Percentiles rank a stretch among this genome's conserved stretches.
Evolutionary conservation across 2,797 vertebrate genomes (phyloP).

Genomic region (Scarus forsteni): DNA sequence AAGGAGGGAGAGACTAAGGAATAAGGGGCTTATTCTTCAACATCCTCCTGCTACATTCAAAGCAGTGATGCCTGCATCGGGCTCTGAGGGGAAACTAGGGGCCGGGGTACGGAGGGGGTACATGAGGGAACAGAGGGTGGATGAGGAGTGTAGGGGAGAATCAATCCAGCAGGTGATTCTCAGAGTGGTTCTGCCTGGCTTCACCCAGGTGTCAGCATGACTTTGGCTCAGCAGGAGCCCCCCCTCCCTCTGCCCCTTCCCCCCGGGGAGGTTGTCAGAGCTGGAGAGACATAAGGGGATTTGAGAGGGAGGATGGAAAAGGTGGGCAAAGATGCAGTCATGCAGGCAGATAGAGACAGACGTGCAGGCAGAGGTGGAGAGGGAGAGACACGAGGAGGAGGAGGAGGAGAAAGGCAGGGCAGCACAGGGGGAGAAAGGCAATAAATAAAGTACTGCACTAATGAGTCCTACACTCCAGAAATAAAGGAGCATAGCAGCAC

Average conservation of each 20-base stretch:
- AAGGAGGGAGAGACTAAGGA: background rate
- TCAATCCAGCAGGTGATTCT: constrained; percentile 57
- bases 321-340: constrained; percentile 54
- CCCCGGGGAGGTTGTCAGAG: constrained; percentile 50
- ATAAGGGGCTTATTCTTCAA: background rate
- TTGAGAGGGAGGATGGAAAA: constrained; percentile 45
- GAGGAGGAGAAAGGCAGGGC: constrained; percentile 12
- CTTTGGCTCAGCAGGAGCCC: constrained; percentile 54
- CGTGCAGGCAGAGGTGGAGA: constrained; percentile 15
- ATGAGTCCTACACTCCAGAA: no score
- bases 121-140: background rate
- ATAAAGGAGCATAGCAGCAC: no score
- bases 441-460: constrained; percentile 1
- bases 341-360: constrained; percentile 48
- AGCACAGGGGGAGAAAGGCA: background rate
- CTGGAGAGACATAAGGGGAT: constrained; percentile 46
- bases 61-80: background rate
- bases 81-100: background rate
- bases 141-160: constrained; percentile 40
- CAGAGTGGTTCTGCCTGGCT: constrained; percentile 67
- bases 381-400: constrained; percentile 3
- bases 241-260: background rate
- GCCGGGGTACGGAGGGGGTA: background rate
- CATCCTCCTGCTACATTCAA: constrained; percentile 12
- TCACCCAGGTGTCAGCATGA: constrained; percentile 65